Evolutionary conservation across 2,797 vertebrate genomes (phyloP), one percentile per base, ranked within the genome.

Genomic region (Nannoperca obscura): DNA sequence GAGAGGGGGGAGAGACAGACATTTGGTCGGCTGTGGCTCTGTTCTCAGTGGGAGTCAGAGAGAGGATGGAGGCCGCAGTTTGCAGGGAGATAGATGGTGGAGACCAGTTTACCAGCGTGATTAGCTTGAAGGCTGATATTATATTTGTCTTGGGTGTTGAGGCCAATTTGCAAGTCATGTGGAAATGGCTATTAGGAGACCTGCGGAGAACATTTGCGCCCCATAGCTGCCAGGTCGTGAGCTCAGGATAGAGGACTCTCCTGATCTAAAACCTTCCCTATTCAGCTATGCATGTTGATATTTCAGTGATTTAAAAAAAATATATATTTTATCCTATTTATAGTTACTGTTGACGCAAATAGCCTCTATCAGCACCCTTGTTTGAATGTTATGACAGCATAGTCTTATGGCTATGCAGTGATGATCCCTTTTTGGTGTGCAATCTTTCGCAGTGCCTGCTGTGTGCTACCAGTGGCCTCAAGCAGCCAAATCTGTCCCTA

Each of bases 401-500:
- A 61, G 64, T 69, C 34, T 15, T 42, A 52, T 17, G 27, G 40
- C 59, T 74, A 59, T 66, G 24, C 44, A 77, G 42, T 34, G 42
- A 78, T 82, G 46, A 75, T 40, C 71, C 78, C 40, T 52, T 70
- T 47, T 47, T 63, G 78, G 24, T 65, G 12, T n/a, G 47, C 61
- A 40, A 65, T 24, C 34, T 24, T 36, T 36, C 6, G 36, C 36
- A 20, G 44, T 69, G 73, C 40, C 54, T 88, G 40, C 74, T 80
- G 3, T 67, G 50, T 73, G 73, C 75, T 72, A 30, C 15, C 65
- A 74, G 46, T 76, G 54, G 85, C 87, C 89, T 88, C 70, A 70
- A 88, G 85, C 80, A 86, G 84, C 87, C 82, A 91, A 90, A 84
- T 90, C 82, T 89, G 87, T 86, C 77, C 67, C 46, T 36, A 57